Evolutionary conservation across 2,113 vertebrate genomes (phyloP).

Genomic region (Tetrax tetrax): DNA sequence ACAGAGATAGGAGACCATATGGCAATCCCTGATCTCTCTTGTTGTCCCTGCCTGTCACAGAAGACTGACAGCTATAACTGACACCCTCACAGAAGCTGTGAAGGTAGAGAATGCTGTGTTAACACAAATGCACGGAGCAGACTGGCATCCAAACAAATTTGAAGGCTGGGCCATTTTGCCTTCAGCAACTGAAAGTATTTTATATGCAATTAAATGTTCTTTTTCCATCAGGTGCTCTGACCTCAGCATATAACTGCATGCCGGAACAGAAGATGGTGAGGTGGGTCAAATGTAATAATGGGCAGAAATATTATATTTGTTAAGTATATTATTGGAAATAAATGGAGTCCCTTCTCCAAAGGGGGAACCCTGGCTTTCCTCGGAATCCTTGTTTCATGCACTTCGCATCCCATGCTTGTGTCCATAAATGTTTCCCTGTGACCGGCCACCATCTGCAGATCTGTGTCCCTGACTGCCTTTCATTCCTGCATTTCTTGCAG

Average conservation of each 20-base stretch:
- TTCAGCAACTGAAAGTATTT: constrained; percentile 2
- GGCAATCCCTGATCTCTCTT: neutral
- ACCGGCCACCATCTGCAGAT: neutral
- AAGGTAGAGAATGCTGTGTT: neutral
- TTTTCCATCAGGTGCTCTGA: neutral
- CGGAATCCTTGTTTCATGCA: neutral
- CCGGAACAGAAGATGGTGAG: neutral
- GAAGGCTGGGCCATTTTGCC: neutral
- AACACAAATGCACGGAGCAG: neutral
- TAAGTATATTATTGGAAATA: neutral
- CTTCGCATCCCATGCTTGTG: neutral
- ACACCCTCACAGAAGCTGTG: neutral
- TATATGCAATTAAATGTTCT: neutral
- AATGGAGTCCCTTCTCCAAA: neutral
- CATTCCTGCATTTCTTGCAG: neutral
- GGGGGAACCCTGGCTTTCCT: neutral
- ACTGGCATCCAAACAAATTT: neutral
- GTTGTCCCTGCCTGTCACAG: neutral
- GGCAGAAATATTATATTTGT: neutral
- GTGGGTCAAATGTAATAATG: neutral
- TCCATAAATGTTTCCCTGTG: neutral
- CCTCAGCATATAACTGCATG: neutral
- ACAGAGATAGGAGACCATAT: neutral
- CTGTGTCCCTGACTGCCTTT: neutral
- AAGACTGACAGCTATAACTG: neutral